These are phyloP conservation scores for Psophia crepitans DNA, from an alignment of 2,113 vertebrate species.

Conservation along the genomic window DNA sequence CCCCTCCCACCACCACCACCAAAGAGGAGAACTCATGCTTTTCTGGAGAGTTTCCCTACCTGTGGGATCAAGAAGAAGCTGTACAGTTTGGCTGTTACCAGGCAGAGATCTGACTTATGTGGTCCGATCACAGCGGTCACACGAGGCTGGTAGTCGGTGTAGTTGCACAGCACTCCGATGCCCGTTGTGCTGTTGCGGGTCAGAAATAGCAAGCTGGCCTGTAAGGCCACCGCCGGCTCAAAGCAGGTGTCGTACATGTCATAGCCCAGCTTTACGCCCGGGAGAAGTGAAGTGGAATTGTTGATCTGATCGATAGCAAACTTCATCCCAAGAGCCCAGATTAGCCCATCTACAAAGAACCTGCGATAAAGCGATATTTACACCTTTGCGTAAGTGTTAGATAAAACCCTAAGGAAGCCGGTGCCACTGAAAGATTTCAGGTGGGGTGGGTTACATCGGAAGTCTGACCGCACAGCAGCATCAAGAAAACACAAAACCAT, in stretches of 20 bases:
- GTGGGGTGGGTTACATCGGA: rapidly evolving
- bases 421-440: background rate
- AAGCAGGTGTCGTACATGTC: constrained; percentile 77
- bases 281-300: constrained; percentile 75
- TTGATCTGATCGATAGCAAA: constrained; percentile 90
- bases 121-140: constrained; percentile 85
- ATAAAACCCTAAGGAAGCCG: background rate
- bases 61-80: constrained; percentile 85
- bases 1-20: too few species aligned
- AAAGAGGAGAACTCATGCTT: background rate
- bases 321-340: constrained; percentile 82
- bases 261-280: constrained; percentile 78
- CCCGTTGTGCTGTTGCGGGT: background rate
- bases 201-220: constrained; percentile 80
- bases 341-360: constrained; percentile 66
- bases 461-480: background rate
- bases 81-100: constrained; percentile 80
- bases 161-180: constrained; percentile 74
- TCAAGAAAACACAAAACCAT: background rate
- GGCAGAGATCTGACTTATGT: constrained; percentile 72
- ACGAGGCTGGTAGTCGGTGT: constrained; percentile 79
- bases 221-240: constrained; percentile 72
- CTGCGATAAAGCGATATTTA: constrained; percentile 29
- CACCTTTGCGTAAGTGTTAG: background rate
- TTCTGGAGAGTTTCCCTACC: constrained; percentile 59